A percentile compares a stretch with the other conserved stretches of the same genome.
Conservation (phyloP, 1,140 invertebrate species). For the Calephelis virginiensis region DNA sequence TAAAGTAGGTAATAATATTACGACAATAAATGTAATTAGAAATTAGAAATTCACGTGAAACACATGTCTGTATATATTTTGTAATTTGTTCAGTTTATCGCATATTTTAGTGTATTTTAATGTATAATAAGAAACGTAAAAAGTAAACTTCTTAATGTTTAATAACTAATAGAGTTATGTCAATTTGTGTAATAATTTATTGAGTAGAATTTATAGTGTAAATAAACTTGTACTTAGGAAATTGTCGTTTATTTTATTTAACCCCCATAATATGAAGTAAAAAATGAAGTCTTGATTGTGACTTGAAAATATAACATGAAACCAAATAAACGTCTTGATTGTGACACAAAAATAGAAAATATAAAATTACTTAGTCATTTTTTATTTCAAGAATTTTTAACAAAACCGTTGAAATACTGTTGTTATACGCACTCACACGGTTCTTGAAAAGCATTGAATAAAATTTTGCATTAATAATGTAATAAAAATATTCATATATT, state of each 20-base stretch:
- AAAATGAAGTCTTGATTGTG: too few species aligned
- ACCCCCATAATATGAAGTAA: neutral
- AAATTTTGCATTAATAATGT: too few species aligned
- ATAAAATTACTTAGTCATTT: too few species aligned
- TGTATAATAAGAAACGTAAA: conserved; percentile 13
- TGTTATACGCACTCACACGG: too few species aligned
- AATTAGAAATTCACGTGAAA: conserved; percentile 21
- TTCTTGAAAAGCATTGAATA: too few species aligned
- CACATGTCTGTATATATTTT: conserved; percentile 15
- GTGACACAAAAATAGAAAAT: too few species aligned
- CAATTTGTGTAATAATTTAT: conserved; percentile 23
- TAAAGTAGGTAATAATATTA: conserved; percentile 27
- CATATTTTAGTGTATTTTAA: conserved; percentile 5
- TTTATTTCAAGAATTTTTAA: too few species aligned
- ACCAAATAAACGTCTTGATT: too few species aligned
- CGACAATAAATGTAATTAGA: conserved; percentile 42
- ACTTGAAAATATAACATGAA: too few species aligned
- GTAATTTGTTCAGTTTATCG: conserved; percentile 8
- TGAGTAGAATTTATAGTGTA: conserved; percentile 26
- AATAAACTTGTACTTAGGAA: conserved; percentile 31
- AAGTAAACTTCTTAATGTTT: conserved; percentile 3
- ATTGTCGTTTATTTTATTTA: conserved; percentile 7
- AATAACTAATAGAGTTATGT: conserved; percentile 21
- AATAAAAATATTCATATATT: too few species aligned
- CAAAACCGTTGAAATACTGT: too few species aligned